A percentile compares a stretch with the other conserved stretches of the same genome.
These are phyloP conservation scores for Acrobasis suavella DNA, from an alignment of 2,888 invertebrate species.

Conservation along the genomic window DNA sequence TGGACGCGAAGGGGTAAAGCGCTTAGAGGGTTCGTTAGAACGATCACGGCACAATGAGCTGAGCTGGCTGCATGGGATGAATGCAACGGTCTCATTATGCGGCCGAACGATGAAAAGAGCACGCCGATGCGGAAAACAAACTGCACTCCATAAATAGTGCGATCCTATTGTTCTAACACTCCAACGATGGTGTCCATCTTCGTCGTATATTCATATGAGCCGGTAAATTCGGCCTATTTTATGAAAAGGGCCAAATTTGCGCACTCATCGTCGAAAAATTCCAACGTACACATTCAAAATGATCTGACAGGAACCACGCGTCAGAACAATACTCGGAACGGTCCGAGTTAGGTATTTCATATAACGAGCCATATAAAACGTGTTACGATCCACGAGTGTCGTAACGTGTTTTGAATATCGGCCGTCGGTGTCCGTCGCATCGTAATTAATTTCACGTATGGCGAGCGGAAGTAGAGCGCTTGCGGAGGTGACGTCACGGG, in stretches of 20 bases:
- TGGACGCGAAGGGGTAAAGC: constrained; percentile 15
- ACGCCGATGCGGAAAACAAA: constrained; percentile 44
- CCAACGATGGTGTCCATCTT: neutral
- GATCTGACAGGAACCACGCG: constrained; percentile 18
- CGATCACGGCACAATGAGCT: constrained; percentile 40
- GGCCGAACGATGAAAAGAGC: constrained; percentile 60
- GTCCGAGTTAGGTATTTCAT: constrained; percentile 10
- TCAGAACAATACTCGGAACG: constrained; percentile 14
- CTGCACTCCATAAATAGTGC: constrained; percentile 58
- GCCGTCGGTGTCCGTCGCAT: constrained; percentile 32
- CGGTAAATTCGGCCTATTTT: neutral
- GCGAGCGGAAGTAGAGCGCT: constrained; percentile 67
- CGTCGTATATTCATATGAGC: neutral
- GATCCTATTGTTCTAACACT: constrained; percentile 52
- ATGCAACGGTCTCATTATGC: constrained; percentile 62
- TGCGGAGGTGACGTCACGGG: constrained; percentile 74
- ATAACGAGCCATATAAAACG: constrained; percentile 19
- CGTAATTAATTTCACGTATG: constrained; percentile 51
- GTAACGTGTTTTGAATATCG: constrained; percentile 30
- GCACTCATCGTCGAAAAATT: neutral
- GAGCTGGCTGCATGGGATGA: constrained; percentile 45
- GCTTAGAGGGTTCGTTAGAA: constrained; percentile 45
- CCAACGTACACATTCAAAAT: constrained; percentile 2
- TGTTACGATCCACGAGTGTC: constrained; percentile 22
- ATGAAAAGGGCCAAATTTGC: neutral